A percentile compares a stretch with the other conserved stretches of the same genome.
phyloP scores from a whole-genome alignment of 2,797 vertebrate genomes.

The Chromobotia macracanthus region DNA sequence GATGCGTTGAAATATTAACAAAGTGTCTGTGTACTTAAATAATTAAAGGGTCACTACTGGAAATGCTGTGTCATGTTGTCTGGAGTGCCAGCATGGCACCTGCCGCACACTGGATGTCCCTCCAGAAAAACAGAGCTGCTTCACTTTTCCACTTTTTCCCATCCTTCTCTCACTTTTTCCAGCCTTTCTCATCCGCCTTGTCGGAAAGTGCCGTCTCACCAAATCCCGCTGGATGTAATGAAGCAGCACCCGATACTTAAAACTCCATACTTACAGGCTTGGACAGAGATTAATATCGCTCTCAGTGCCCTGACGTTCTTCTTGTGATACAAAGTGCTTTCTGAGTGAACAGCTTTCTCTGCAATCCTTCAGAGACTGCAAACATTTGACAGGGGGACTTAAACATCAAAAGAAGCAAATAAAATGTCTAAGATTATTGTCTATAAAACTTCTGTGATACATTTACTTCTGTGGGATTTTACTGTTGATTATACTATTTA shows the following conservation, averaged over 20 bases:
- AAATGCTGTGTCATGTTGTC: slow-evolving; percentile 18
- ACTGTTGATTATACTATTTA: too few relatives aligned
- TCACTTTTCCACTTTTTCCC: slow-evolving; percentile 63
- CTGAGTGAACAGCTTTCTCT: too few relatives aligned
- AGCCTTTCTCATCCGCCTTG: slow-evolving; percentile 55
- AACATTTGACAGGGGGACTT: too few relatives aligned
- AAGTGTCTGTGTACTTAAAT: slow-evolving; percentile 41
- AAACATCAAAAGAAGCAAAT: too few relatives aligned
- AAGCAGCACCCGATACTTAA: slow-evolving; percentile 44
- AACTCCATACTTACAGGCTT: too few relatives aligned
- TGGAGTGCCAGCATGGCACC: slow-evolving; percentile 40
- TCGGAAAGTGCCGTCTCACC: slow-evolving; percentile 66
- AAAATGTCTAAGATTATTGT: too few relatives aligned
- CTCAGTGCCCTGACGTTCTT: too few relatives aligned
- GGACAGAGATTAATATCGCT: too few relatives aligned
- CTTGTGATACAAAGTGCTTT: too few relatives aligned
- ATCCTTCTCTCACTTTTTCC: slow-evolving; percentile 21
- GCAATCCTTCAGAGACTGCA: too few relatives aligned
- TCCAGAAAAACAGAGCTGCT: slow-evolving; percentile 13
- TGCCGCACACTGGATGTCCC: not conserved
- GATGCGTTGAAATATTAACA: slow-evolving; percentile 52
- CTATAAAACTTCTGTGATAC: too few relatives aligned
- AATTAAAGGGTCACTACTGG: slow-evolving; percentile 27
- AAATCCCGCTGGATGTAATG: slow-evolving; percentile 62
- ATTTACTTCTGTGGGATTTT: too few relatives aligned